Conservation (phyloP, 64 coral and sea anemone species). For the Actinia equina region DNA sequence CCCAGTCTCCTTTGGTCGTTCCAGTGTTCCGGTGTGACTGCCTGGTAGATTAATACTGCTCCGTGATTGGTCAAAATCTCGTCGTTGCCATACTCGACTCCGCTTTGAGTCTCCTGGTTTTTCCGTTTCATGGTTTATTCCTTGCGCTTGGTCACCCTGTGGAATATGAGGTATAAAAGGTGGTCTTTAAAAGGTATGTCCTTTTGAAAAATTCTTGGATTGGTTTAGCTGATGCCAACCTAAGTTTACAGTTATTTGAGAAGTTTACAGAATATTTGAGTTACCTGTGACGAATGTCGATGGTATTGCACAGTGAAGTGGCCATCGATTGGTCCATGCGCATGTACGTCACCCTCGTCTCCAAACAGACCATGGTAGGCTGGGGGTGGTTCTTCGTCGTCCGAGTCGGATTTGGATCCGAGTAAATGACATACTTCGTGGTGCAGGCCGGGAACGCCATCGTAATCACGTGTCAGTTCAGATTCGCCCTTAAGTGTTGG, state of each 20-base stretch:
- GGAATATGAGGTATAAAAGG: background rate
- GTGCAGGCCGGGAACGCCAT: conserved; percentile 42
- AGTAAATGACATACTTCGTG: conserved; percentile 64
- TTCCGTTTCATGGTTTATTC: conserved; percentile 8
- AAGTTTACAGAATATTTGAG: background rate
- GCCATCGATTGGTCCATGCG: background rate
- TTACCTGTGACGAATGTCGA: conserved; percentile 6
- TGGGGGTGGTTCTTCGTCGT: conserved; percentile 76
- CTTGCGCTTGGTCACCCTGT: conserved; percentile 19
- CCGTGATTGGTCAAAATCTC: background rate
- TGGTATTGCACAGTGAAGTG: conserved; percentile 22
- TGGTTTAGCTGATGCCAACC: too few species aligned
- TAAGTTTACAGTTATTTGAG: too few species aligned
- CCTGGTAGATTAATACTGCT: background rate
- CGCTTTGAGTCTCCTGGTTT: conserved; percentile 12
- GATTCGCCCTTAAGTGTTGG: conserved; percentile 7
- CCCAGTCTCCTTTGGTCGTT: conserved; percentile 14
- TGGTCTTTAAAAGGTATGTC: too few species aligned
- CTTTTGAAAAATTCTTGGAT: too few species aligned
- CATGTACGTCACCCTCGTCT: conserved; percentile 35
- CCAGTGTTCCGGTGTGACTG: conserved; percentile 20
- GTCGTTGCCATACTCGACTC: conserved; percentile 59
- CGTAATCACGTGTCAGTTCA: conserved; percentile 11
- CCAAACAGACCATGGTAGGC: conserved; percentile 71
- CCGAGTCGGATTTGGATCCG: conserved; percentile 59